phyloP scores from a whole-genome alignment of 2,888 invertebrate species.

The Branchinecta sandiegonensis region DNA sequence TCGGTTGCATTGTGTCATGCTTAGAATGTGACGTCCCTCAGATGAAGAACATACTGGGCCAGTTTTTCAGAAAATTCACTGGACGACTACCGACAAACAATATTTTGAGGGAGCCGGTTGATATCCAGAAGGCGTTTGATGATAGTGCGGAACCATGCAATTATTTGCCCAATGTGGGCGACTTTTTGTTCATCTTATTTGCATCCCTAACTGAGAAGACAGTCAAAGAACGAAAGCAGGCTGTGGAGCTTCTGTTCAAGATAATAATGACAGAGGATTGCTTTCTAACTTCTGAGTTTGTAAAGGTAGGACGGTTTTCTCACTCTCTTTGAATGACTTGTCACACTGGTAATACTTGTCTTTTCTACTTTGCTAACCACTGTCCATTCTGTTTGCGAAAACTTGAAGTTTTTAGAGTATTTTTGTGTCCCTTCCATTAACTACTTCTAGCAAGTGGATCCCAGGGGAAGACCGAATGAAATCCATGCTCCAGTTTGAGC shows the following conservation, averaged over 20 bases:
- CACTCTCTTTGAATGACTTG: neutral
- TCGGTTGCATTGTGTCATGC: neutral
- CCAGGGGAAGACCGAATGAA: too few species aligned
- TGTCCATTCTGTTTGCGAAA: too few species aligned
- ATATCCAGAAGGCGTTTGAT: neutral
- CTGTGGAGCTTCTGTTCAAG: neutral
- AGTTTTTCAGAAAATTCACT: neutral
- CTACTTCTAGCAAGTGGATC: too few species aligned
- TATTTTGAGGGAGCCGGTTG: neutral
- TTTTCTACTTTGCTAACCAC: too few species aligned
- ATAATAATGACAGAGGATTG: neutral
- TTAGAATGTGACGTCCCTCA: neutral
- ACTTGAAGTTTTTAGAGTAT: too few species aligned
- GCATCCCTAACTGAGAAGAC: neutral
- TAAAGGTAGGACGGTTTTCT: neutral
- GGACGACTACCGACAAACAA: slow-evolving; percentile 3
- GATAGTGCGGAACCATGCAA: neutral
- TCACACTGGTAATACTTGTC: neutral
- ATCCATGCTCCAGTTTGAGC: too few species aligned
- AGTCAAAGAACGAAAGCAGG: slow-evolving; percentile 10
- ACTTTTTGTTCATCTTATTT: slow-evolving; percentile 1
- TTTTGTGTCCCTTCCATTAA: too few species aligned
- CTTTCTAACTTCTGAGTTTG: neutral
- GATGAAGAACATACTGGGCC: neutral
- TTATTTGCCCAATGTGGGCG: neutral